Evolutionary conservation across 1,140 invertebrate genomes (phyloP).

Genomic region (Ostrea edulis): DNA sequence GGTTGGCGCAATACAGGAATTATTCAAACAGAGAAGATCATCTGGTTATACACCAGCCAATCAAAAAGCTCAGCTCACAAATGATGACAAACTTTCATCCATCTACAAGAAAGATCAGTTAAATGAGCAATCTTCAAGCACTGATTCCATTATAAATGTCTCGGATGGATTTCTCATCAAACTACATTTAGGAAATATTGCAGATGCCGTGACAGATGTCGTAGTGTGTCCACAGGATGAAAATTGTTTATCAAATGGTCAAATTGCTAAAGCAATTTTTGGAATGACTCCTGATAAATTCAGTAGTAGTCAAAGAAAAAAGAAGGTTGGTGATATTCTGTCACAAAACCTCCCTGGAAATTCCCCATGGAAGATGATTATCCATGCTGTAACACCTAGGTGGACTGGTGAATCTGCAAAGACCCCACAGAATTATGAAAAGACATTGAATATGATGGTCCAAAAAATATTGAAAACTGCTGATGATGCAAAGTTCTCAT

Average conservation of each 20-base stretch:
- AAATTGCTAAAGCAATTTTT: background rate
- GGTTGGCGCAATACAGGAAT: background rate
- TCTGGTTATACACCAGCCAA: background rate
- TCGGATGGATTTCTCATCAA: background rate
- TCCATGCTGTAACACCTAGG: background rate
- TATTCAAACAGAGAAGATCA: background rate
- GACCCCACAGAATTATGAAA: background rate
- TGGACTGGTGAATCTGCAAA: background rate
- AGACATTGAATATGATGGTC: background rate
- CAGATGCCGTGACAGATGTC: background rate
- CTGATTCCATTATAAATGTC: background rate
- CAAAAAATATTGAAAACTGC: background rate
- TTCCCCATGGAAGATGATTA: constrained; percentile 5
- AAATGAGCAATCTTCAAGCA: background rate
- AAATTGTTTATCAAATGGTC: background rate
- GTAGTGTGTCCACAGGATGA: constrained; percentile 5
- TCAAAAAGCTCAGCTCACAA: no score
- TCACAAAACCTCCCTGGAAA: background rate
- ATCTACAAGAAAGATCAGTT: background rate
- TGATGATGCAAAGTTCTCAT: background rate
- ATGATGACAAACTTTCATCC: background rate
- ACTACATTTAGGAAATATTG: background rate
- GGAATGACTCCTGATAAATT: background rate
- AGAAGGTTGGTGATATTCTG: background rate
- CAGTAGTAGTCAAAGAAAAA: background rate